phyloP scores from a whole-genome alignment of 1,140 invertebrate genomes.

The Hyphantria cunea region DNA sequence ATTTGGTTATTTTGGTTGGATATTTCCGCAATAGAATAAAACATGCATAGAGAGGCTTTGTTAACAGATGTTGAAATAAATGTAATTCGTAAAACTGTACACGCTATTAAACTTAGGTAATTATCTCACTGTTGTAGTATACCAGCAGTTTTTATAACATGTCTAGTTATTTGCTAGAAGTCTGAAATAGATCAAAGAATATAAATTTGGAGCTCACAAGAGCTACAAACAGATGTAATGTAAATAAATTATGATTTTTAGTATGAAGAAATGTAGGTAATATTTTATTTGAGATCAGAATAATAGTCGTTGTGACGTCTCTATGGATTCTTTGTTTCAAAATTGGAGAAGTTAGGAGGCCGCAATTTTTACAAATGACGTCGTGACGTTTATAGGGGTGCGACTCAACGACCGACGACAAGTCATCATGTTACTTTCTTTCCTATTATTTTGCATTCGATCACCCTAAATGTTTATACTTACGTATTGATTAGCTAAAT shows the following conservation, averaged over 20 bases:
- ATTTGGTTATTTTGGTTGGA: slow-evolving; percentile 73
- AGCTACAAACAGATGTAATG: slow-evolving; percentile 2
- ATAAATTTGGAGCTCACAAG: not conserved
- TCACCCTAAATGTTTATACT: slow-evolving; percentile 49
- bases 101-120: not conserved
- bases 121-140: not conserved
- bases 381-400: slow-evolving; percentile 75
- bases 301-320: slow-evolving; percentile 25
- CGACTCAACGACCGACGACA: slow-evolving; percentile 52
- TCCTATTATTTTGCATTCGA: slow-evolving; percentile 63
- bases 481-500: slow-evolving; percentile 39
- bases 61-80: not conserved
- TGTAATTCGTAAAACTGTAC: not conserved
- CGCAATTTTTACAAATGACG: slow-evolving; percentile 81
- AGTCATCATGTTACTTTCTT: slow-evolving; percentile 77
- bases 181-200: slow-evolving; percentile 6
- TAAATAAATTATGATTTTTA: slow-evolving; percentile 1
- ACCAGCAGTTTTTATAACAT: not conserved
- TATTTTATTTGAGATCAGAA: not conserved
- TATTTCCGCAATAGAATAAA: slow-evolving; percentile 44
- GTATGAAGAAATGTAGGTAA: not conserved
- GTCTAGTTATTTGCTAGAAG: not conserved
- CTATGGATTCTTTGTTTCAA: slow-evolving; percentile 50
- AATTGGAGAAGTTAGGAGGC: slow-evolving; percentile 73
- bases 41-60: slow-evolving; percentile 9